Evolutionary conservation across 1,140 invertebrate species (phyloP).

Genomic region (Bactericera cockerelli): DNA sequence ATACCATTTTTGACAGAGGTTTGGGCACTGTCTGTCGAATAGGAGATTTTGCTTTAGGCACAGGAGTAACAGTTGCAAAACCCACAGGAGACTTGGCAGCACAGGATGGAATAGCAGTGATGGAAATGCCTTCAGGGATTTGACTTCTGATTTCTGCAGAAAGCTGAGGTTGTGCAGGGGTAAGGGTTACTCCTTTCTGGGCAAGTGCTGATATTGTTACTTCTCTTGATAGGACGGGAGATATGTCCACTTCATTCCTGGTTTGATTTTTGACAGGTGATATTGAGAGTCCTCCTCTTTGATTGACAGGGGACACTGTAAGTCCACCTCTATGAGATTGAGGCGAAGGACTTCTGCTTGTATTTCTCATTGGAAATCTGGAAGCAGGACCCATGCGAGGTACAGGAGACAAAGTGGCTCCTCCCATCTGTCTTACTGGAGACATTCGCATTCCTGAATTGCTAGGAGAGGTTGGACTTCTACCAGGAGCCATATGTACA

Average conservation of each 20-base stretch:
- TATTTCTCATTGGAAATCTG: not conserved
- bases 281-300: not conserved
- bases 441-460: not conserved
- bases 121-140: not conserved
- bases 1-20: too few relatives aligned
- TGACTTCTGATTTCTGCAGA: slow-evolving; percentile 1
- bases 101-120: not conserved
- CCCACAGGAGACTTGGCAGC: not conserved
- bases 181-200: not conserved
- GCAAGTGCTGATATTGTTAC: not conserved
- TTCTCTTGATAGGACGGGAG: not conserved
- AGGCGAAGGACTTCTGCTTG: not conserved
- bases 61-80: too few relatives aligned
- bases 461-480: not conserved
- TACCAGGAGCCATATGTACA: not conserved
- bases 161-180: not conserved
- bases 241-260: not conserved
- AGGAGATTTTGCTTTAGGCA: too few relatives aligned
- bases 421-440: not conserved
- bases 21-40: too few relatives aligned
- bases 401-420: not conserved
- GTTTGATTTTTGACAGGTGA: not conserved
- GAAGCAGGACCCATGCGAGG: not conserved
- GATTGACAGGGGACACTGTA: not conserved
- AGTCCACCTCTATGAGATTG: not conserved